Base-by-base conservation (phyloP, 2,888 invertebrate species). In the Cryptocheilus praepositus region DNA sequence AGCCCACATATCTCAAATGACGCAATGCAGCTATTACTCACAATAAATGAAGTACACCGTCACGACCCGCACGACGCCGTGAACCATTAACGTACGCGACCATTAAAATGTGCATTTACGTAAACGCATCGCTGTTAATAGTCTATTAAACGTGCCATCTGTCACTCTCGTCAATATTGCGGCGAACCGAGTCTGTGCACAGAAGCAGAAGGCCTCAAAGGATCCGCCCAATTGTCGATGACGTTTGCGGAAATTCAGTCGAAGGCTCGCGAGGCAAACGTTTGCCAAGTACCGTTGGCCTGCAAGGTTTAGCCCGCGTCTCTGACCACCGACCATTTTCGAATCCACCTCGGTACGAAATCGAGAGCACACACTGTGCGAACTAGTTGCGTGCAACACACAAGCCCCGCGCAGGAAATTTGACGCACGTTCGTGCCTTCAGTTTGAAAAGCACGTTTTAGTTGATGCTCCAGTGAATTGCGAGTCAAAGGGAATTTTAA, bases 351-450 rank as follows among this genome's bases (percentile, higher is more conserved):
- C 36, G 3, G 11, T 54, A 28, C 28, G 28, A 25, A 36, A 28
- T 25, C 22, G 28, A 28, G 22, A 22, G 8, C n/a, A n/a, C 11
- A 36, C 11, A 16, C 16, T 7, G 16, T 16, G 83, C 83, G 79
- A 82, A 76, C 82, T 81, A 81, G 79, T 76, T 73, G 78, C 76
- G 79, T 81, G 36, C 36, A 1, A 11, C 36, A 7, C 36, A 8
- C 36, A 7, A 11, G 7, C 13, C 2, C 4, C 11, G 36, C 36
- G 36, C 36, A 7, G 8, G 13, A 28, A 28, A 28, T 28, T 28
- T 28, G 4, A 28, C 28, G 28, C 28, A 28, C 4, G 7, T 36
- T 36, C 36, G 11, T 11, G 11, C 7, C 8, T 36, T 11, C 7
- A 7, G 1, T 36, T 36, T 7, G 13, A 11, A 36, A 7, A 36